Evolutionary conservation across 2,797 vertebrate genomes (phyloP).

Genomic region (Threskiornis aethiopicus): DNA sequence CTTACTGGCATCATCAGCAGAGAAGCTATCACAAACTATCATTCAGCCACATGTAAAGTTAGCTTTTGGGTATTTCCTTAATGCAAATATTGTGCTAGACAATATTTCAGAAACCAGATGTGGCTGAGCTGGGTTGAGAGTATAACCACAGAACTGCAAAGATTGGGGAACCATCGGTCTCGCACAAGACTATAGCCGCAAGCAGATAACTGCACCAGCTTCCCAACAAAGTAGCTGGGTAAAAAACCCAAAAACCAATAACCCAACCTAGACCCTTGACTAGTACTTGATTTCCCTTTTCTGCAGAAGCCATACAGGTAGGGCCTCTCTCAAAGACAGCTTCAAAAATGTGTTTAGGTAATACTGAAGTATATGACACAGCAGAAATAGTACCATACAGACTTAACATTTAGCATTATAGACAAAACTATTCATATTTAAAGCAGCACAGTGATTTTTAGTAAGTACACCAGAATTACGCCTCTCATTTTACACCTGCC

Average conservation of each 20-base stretch:
- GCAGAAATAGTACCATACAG: neutral
- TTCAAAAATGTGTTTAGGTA: neutral
- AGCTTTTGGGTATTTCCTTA: neutral
- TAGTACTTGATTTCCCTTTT: no score
- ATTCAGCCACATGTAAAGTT: neutral
- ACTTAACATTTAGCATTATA: neutral
- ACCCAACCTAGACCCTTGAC: neutral
- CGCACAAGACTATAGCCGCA: fast-evolving
- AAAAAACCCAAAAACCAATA: neutral
- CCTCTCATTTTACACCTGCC: neutral
- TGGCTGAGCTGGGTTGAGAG: fast-evolving
- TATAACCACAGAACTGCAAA: neutral
- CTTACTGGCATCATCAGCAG: neutral
- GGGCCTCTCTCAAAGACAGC: neutral
- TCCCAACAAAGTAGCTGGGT: fast-evolving
- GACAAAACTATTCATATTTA: neutral
- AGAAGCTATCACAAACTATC: neutral
- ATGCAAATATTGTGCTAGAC: neutral
- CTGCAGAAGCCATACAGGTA: neutral
- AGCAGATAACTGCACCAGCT: no score
- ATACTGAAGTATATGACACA: no score
- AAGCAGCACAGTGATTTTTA: neutral
- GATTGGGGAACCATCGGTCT: fast-evolving
- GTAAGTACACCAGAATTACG: neutral
- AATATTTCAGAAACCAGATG: neutral